A percentile compares a stretch with the other conserved stretches of the same genome.
Conservation (phyloP, 2,888 invertebrate species). For the Maniola hyperantus region DNA sequence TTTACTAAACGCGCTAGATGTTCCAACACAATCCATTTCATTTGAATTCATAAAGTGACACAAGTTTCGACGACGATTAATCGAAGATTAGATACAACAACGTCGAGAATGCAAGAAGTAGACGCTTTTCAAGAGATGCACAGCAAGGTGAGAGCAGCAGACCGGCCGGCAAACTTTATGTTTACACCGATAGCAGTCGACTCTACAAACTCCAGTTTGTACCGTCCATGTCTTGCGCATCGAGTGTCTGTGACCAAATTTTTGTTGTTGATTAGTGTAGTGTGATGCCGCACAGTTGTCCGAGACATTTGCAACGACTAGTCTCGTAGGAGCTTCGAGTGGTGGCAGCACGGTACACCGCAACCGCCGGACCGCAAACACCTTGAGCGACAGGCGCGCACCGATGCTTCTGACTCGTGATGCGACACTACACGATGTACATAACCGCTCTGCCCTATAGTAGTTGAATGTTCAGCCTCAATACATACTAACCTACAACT, state of each 20-base stretch:
- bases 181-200: constrained; percentile 38
- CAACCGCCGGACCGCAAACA: constrained; percentile 61
- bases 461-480: constrained; percentile 67
- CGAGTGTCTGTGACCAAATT: constrained; percentile 73
- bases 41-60: constrained; percentile 42
- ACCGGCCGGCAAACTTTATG: constrained; percentile 38
- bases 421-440: constrained; percentile 69
- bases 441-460: constrained; percentile 69
- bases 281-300: constrained; percentile 75
- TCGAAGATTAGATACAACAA: constrained; percentile 31
- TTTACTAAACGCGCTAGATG: constrained; percentile 47
- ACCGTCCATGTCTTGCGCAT: constrained; percentile 74
- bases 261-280: constrained; percentile 80
- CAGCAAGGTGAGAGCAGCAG: constrained; percentile 44
- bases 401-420: constrained; percentile 69
- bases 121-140: constrained; percentile 33
- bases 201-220: constrained; percentile 62
- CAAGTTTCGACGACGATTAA: constrained; percentile 38
- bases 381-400: constrained; percentile 79
- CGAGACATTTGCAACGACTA: constrained; percentile 68
- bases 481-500: constrained; percentile 50
- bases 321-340: constrained; percentile 73
- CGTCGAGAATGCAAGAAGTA: constrained; percentile 36
- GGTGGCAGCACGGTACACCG: constrained; percentile 70
- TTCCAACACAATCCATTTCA: constrained; percentile 49